Conservation (phyloP, 2,113 vertebrate species). For the Prietella phreatophila region DNA sequence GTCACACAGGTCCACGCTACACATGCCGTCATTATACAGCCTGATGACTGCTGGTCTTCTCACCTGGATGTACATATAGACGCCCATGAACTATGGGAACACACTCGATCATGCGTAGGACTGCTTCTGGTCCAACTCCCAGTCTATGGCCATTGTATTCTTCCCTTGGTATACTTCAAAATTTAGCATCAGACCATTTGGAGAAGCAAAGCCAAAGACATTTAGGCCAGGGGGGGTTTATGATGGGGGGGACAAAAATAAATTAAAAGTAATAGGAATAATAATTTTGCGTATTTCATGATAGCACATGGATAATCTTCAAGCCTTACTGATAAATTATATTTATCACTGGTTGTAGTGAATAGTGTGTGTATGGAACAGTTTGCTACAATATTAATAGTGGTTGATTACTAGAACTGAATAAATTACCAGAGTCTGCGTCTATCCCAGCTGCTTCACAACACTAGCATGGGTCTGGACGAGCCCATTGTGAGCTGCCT, state of each 20-base stretch:
- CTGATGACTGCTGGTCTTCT: conserved; percentile 2
- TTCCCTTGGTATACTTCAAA: conserved; percentile 41
- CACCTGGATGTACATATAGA: neutral
- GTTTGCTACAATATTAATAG: no score
- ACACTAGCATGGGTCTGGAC: no score
- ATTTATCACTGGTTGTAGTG: no score
- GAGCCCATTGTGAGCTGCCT: no score
- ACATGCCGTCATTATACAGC: no score
- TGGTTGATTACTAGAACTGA: no score
- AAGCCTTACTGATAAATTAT: neutral
- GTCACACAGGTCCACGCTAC: no score
- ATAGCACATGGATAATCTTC: no score
- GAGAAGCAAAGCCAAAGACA: conserved; percentile 39
- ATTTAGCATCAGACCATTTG: conserved; percentile 43
- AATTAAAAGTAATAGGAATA: neutral
- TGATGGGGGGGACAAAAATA: neutral
- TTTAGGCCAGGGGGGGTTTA: conserved; percentile 40
- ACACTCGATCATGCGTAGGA: conserved; percentile 37
- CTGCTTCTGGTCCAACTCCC: conserved; percentile 21
- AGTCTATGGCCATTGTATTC: conserved; percentile 14
- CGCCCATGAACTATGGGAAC: conserved; percentile 30
- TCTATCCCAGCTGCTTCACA: no score
- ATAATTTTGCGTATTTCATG: no score
- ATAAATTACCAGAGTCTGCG: neutral
- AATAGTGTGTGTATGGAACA: no score